phyloP scores from a whole-genome alignment of 1,140 invertebrate species.

The Saccostrea cuccullata region DNA sequence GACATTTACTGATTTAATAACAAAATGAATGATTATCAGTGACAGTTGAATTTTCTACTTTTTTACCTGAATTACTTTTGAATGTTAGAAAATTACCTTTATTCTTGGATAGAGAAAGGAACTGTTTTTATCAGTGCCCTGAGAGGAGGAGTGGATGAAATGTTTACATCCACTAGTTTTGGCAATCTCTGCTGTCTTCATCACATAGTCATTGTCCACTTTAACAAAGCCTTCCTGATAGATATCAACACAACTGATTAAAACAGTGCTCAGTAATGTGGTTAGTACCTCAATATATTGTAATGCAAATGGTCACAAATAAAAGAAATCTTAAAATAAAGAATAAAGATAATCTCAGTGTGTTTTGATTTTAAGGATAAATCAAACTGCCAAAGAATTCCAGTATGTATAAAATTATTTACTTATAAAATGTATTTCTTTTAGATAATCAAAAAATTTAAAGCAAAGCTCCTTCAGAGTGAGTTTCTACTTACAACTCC shows the following conservation, averaged over 20 bases:
- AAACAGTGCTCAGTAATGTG: neutral
- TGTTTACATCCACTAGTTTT: conserved; percentile 80
- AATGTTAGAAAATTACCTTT: conserved; percentile 70
- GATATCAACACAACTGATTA: neutral
- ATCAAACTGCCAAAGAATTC: too few species aligned
- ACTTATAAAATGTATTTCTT: too few species aligned
- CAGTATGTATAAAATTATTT: too few species aligned
- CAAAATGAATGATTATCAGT: neutral
- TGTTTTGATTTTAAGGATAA: too few species aligned
- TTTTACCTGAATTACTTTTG: neutral
- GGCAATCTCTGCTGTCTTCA: conserved; percentile 79
- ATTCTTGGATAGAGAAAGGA: conserved; percentile 75
- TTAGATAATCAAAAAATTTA: too few species aligned
- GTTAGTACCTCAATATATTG: too few species aligned
- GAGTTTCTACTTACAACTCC: conserved; percentile 74
- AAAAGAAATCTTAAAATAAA: too few species aligned
- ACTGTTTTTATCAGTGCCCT: conserved; percentile 77
- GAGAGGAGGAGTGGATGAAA: conserved; percentile 80
- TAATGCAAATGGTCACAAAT: too few species aligned
- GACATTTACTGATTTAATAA: too few species aligned
- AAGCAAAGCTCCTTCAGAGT: neutral
- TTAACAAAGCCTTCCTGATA: conserved; percentile 80
- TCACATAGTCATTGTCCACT: conserved; percentile 82
- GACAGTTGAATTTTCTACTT: neutral
- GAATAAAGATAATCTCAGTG: too few species aligned